phyloP scores from a whole-genome alignment of 2,888 invertebrate genomes.

The Drosophila tanythrix region DNA sequence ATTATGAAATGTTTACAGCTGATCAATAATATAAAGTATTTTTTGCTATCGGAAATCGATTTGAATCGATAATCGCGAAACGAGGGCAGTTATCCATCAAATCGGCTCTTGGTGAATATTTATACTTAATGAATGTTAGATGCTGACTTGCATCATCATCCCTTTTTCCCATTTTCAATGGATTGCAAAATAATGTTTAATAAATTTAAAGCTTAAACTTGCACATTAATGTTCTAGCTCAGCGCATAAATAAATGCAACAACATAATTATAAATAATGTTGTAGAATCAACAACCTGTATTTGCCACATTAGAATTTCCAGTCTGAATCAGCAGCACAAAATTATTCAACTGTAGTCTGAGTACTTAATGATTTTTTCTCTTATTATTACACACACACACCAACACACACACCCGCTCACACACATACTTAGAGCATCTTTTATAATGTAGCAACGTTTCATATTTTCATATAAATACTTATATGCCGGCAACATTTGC shows the following conservation, averaged over 20 bases:
- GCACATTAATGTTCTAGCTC: background rate
- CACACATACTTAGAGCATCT: slow-evolving; percentile 28
- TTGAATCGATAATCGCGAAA: background rate
- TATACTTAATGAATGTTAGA: too few species aligned
- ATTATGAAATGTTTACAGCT: too few species aligned
- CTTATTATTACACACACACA: slow-evolving; percentile 51
- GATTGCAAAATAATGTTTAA: background rate
- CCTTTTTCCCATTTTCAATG: background rate
- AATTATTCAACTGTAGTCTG: slow-evolving; percentile 51
- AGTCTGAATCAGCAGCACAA: slow-evolving; percentile 11
- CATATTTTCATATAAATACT: slow-evolving; percentile 74
- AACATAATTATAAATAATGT: slow-evolving; percentile 6
- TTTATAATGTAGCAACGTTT: slow-evolving; percentile 73
- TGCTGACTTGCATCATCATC: too few species aligned
- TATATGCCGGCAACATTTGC: slow-evolving; percentile 50
- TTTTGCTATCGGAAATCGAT: background rate
- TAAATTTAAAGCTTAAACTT: background rate
- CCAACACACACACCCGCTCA: slow-evolving; percentile 15
- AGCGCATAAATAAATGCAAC: background rate
- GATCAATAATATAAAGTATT: background rate
- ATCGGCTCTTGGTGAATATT: background rate
- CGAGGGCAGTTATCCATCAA: background rate
- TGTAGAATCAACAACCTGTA: slow-evolving; percentile 4
- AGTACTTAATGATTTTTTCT: slow-evolving; percentile 56
- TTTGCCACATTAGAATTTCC: background rate